Evolutionary conservation across 92 coral and sea anemone genomes (phyloP), one percentile per base, ranked within the genome.

Genomic region (Phenganax subtilis): DNA sequence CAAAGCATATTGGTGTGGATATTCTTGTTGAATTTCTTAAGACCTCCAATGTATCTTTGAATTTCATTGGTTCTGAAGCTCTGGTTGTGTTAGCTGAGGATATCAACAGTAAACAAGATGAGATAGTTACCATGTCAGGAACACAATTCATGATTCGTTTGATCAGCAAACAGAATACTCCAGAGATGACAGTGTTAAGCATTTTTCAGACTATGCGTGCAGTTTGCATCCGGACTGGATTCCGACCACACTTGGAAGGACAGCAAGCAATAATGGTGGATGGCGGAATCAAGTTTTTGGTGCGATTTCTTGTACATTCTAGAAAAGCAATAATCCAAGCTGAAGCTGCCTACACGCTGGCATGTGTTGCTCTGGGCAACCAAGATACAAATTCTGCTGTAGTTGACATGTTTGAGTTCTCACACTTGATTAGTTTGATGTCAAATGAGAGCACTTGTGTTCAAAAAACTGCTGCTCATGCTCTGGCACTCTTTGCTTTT

Each of bases 31-130:
- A 96, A 84, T 96, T 96, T 72, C 85, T 96, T 30, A 79, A 79
- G 55, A 69, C 83, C 14, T 92, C 99, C 1, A 93, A 91, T 79
- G 89, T 89, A 76, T 88, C 86, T 72, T 79, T 96, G 77, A 96
- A 96, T 55, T 90, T 92, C 77, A 90, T 96, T 83, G 99, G 96
- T 8, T 92, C 99, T 0, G 91, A 92, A 85, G 97, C 99, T 71
- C 62, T 96, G 65, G 97, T 96, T 72, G 96, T 96, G 6, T 86
- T 96, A 15, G 97, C 99, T 0, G 86, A 86, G 14, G 97, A 97
- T 60, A 93, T 96, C 10, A 82, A 89, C 82, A 90, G 89, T 60
- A 96, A 96, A 52, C 87, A 93, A 81, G 89, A 92, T 75, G 99
- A 96, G 83, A 96, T 96, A 55, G 87, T 93, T 20, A 75, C 85